These are phyloP conservation scores for Tinea trinotella DNA, from an alignment of 2,888 invertebrate genomes.

Conservation along the genomic window DNA sequence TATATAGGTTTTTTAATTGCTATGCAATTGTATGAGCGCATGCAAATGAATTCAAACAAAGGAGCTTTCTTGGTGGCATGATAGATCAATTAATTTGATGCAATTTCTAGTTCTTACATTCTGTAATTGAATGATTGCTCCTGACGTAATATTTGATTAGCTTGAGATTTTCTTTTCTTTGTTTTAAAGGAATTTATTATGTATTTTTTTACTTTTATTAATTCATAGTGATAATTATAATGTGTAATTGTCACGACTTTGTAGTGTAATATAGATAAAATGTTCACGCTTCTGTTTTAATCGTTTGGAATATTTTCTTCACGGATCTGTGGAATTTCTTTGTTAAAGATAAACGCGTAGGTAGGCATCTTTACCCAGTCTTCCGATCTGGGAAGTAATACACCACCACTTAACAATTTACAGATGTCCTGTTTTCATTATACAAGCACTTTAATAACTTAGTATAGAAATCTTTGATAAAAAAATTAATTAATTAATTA, in stretches of 20 bases:
- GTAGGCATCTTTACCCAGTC: too few species aligned
- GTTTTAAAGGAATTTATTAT: background rate
- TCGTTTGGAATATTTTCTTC: too few species aligned
- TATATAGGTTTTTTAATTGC: background rate
- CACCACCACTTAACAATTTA: too few species aligned
- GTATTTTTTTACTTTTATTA: background rate
- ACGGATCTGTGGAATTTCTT: too few species aligned
- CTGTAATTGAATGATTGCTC: conserved; percentile 1
- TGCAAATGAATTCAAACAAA: conserved; percentile 23
- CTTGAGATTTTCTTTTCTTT: background rate
- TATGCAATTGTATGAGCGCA: conserved; percentile 12
- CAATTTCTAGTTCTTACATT: conserved; percentile 16
- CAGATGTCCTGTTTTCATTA: too few species aligned
- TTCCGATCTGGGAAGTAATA: too few species aligned
- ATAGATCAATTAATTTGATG: conserved; percentile 9
- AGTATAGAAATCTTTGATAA: too few species aligned
- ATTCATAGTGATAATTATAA: conserved; percentile 5
- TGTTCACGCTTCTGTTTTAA: too few species aligned
- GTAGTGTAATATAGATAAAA: too few species aligned
- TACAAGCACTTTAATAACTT: too few species aligned
- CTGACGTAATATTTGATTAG: background rate
- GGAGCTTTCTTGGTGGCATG: conserved; percentile 22
- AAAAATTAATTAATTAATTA: too few species aligned
- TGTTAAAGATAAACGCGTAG: too few species aligned
- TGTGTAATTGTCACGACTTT: background rate